Conservation (phyloP, 2,113 vertebrate species). For the Atlantisia rogersi region DNA sequence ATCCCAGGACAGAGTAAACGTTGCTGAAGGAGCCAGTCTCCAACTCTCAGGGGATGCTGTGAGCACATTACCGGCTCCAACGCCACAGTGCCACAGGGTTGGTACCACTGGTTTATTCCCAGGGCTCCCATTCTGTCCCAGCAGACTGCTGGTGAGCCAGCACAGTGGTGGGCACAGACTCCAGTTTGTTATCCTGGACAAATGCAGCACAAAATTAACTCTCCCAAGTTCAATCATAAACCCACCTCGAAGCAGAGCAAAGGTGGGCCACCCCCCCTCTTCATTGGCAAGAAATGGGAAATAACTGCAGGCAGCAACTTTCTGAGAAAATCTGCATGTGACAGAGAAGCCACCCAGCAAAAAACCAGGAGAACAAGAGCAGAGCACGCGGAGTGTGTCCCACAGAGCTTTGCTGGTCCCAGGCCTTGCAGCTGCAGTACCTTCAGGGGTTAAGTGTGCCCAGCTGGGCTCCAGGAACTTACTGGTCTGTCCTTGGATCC, state of each 20-base stretch:
- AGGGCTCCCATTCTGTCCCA: neutral
- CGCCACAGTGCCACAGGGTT: neutral
- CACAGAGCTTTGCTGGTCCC: neutral
- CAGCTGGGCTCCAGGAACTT: neutral
- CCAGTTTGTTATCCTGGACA: neutral
- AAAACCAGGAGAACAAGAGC: neutral
- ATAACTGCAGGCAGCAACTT: neutral
- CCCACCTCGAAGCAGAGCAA: neutral
- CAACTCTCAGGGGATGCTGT: neutral
- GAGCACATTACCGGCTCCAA: neutral
- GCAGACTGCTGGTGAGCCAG: neutral
- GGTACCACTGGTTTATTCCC: neutral
- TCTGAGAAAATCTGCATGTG: accelerated
- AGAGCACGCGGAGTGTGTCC: accelerated
- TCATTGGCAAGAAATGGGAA: neutral
- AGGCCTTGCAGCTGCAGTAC: neutral
- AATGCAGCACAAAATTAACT: neutral
- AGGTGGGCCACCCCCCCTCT: neutral
- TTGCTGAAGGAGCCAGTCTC: neutral
- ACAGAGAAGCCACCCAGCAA: neutral
- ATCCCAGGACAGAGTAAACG: neutral
- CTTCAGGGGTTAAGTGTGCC: neutral
- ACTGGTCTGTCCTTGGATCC: accelerated
- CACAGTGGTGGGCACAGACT: neutral
- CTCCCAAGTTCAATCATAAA: neutral